Evolutionary conservation across 2,888 invertebrate species (phyloP).

Genomic region (Neoitamus cyanurus): DNA sequence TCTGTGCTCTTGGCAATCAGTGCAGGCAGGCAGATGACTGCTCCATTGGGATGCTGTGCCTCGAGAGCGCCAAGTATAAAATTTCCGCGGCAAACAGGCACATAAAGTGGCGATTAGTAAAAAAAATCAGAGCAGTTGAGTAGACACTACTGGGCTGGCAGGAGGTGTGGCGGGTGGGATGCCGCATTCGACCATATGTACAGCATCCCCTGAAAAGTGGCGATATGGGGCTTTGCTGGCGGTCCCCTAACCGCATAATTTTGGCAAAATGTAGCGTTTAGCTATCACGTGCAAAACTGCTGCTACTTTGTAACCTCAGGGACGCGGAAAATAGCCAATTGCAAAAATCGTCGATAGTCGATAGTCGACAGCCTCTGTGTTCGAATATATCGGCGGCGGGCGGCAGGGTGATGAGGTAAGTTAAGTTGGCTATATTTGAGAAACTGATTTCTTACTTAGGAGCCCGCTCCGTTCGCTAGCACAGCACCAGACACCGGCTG

Average conservation of each 20-base stretch:
- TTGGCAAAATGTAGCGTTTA: not conserved
- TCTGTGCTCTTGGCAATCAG: not conserved
- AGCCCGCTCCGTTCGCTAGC: not conserved
- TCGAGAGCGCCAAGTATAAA: not conserved
- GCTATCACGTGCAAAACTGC: not conserved
- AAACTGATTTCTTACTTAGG: slow-evolving; percentile 9
- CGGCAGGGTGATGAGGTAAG: not conserved
- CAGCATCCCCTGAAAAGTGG: not conserved
- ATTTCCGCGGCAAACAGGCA: not conserved
- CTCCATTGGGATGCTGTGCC: not conserved
- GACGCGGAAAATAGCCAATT: not conserved
- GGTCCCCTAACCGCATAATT: not conserved
- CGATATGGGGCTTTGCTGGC: not conserved
- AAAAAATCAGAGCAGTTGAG: not conserved
- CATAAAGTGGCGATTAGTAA: not conserved
- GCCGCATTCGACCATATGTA: not conserved
- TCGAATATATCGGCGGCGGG: too few species aligned
- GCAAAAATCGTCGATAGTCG: not conserved
- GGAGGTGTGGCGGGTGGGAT: not conserved
- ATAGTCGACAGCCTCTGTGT: not conserved
- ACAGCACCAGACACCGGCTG: not conserved
- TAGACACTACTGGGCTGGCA: not conserved
- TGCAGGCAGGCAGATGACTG: not conserved
- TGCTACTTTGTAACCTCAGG: not conserved
- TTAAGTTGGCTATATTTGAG: not conserved